Evolutionary conservation across 2,113 vertebrate genomes (phyloP), one percentile per base, ranked within the genome.

Genomic region (Gymnorhina tibicen): DNA sequence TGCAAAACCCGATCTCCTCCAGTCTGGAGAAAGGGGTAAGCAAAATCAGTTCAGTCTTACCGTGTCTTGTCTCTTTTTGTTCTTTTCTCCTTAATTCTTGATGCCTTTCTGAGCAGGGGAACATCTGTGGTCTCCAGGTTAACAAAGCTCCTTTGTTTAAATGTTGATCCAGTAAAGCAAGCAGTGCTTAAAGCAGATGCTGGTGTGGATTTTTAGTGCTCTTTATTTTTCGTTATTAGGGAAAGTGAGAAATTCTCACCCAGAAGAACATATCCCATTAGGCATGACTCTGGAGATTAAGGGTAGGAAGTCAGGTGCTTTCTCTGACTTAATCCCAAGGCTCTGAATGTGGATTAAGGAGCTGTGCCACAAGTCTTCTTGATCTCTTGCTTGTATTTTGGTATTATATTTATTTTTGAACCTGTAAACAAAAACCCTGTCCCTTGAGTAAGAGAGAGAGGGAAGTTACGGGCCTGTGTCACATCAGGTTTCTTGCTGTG

Each of bases 181-280:
- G 59, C 49, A 64, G 44, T 68, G 58, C 39, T 89, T 87, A 47
- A 83, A 69, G 75, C 67, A 89, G 78, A 27, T 95, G 37, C 59
- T 86, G 66, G 23, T 84, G 47, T 72, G 50, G 46, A 35, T 85
- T 93, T 91, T 92, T 52, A 80, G 37, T 44, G 35, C 26, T 84
- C 42, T 47, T 81, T 76, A 44, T 66, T 74, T 85, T 70, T 87
- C 2, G 1, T 85, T 81, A 39, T 73, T 81, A 67, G 83, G 53
- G 87, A 88, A 94, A 95, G 94, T 93, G 94, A 92, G 90, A 87
- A 72, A 22, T 94, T 95, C 73, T 87, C 37, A 80, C 66, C n/a
- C 37, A 89, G 68, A 75, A 74, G 72, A 84, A 42, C n/a, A 39
- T 53, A 93, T 81, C 90, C 69, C 60, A 82, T 81, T 91, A 92